Evolutionary conservation across 1,140 invertebrate species (phyloP), one percentile per base, ranked within the genome.

Genomic region (Panagrolaimus sp.): DNA sequence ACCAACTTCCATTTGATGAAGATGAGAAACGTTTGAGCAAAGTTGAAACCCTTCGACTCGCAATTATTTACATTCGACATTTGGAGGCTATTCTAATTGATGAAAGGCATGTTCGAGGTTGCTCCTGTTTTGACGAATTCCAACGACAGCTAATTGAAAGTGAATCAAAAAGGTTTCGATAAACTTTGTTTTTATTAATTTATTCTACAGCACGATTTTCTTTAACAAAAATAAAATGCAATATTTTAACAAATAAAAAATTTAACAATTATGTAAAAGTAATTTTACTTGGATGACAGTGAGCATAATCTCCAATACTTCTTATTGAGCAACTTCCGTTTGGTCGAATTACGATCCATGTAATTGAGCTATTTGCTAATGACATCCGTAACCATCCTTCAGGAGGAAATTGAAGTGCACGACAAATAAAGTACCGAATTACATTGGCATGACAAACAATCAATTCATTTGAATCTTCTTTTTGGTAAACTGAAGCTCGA

Each of bases 401-500:
- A 0, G 93, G 89, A 15, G 94, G 94, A 79, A 98, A 91, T 84
- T 99, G 96, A n/a, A 98, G 85, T 0, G 93, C 93, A 84, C 92
- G 89, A 87, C 94, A 98, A 17, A 96, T 89, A 85, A 98, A 96
- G 85, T 96, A 98, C 69, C 96, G 86, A 76, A 98, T 98, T 10
- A 98, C 94, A 86, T 98, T 99, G 14, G 91, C 94, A 86, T 99
- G 96, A 74, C 94, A 98, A 6, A 98, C 93, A 55, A 98, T 86
- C 38, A 99, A 83, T 62, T 96, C 96, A 83, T 91, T 94, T 7
- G 88, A 89, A 83, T 97, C 93, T 69, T 89, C 85, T 62, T 88
- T 87, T 85, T 98, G 93, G 5, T 86, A 84, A 1, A 89, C 87
- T 63, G 88, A 85, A 21, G 96, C 94, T 68, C 96, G 87, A 85